These are phyloP conservation scores for Lasioglossum lativentre DNA, from an alignment of 2,888 invertebrate genomes.

Conservation along the genomic window DNA sequence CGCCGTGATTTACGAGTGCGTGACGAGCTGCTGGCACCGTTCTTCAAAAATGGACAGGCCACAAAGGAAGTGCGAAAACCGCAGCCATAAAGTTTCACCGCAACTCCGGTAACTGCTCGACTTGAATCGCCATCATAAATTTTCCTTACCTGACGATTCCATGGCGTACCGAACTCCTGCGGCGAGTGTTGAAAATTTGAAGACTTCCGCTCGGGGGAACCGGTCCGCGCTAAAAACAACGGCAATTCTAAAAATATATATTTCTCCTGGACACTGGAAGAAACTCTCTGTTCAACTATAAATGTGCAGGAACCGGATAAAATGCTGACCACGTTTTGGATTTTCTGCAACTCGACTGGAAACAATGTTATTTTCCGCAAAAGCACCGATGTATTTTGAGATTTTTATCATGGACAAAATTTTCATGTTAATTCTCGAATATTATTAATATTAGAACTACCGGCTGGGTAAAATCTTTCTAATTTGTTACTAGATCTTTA, in stretches of 20 bases:
- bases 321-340: background rate
- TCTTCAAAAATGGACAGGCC: conserved; percentile 66
- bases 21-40: conserved; percentile 40
- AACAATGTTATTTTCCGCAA: too few relatives aligned
- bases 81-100: conserved; percentile 66
- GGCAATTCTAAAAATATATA: background rate
- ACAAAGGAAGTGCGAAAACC: conserved; percentile 73
- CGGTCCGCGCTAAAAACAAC: background rate
- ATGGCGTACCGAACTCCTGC: background rate
- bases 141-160: conserved; percentile 33
- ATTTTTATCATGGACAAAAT: too few relatives aligned
- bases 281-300: background rate
- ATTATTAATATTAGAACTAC: too few relatives aligned
- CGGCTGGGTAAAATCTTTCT: too few relatives aligned
- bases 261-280: background rate
- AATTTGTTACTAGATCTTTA: too few relatives aligned
- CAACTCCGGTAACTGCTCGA: conserved; percentile 54
- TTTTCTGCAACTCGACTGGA: too few relatives aligned
- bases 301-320: background rate
- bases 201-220: background rate
- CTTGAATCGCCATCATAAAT: conserved; percentile 43
- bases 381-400: too few relatives aligned
- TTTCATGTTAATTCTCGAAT: too few relatives aligned
- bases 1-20: conserved; percentile 56
- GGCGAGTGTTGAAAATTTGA: conserved; percentile 15